phyloP scores from a whole-genome alignment of 1,140 invertebrate species.

The Drosophila ananassae region DNA sequence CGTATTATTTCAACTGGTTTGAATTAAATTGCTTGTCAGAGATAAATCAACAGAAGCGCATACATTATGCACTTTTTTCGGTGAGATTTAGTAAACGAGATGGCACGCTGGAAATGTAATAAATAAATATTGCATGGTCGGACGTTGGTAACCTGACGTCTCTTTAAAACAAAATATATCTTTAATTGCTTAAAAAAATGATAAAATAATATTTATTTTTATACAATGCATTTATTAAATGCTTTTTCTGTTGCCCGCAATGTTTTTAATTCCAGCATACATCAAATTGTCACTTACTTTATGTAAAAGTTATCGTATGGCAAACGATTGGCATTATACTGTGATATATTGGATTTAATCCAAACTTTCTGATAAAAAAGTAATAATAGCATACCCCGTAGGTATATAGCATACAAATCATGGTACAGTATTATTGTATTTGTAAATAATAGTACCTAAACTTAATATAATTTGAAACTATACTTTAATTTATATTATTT shows the following conservation, averaged over 20 bases:
- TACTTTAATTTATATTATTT: background rate
- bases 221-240: background rate
- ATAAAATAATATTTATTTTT: constrained; percentile 8
- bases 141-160: constrained; percentile 19
- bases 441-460: no score
- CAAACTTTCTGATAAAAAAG: no score
- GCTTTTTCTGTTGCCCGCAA: background rate
- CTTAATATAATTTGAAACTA: no score
- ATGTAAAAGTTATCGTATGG: background rate
- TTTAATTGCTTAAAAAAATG: constrained; percentile 26
- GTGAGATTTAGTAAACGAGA: constrained; percentile 54
- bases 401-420: no score
- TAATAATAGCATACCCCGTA: no score
- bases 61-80: constrained; percentile 42
- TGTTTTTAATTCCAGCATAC: background rate
- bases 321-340: background rate
- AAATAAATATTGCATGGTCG: constrained; percentile 35
- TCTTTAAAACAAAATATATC: constrained; percentile 34
- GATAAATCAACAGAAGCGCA: constrained; percentile 48
- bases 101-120: constrained; percentile 38
- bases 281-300: constrained; percentile 1
- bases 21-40: constrained; percentile 52
- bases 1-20: constrained; percentile 19
- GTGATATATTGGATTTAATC: background rate
- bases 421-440: no score